These are phyloP conservation scores for Spialia ferax DNA, from an alignment of 2,888 invertebrate species.

Conservation along the genomic window DNA sequence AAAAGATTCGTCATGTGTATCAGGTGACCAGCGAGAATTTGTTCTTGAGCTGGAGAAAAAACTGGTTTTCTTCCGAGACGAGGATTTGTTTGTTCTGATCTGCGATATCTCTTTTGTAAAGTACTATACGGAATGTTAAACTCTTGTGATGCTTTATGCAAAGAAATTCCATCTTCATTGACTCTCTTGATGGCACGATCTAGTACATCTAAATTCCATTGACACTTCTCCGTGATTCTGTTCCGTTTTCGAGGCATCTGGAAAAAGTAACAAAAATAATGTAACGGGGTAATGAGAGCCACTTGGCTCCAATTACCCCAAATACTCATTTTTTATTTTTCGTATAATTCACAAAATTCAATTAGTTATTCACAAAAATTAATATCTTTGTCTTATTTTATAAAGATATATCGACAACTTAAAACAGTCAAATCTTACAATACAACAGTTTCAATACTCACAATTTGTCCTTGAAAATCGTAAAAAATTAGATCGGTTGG, in stretches of 20 bases:
- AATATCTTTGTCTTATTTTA: background rate
- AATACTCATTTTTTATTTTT: background rate
- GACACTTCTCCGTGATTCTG: slow-evolving; percentile 2
- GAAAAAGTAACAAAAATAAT: background rate
- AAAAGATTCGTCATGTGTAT: too few relatives aligned
- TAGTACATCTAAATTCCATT: slow-evolving; percentile 4
- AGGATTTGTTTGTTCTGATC: too few relatives aligned
- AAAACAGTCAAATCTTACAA: background rate
- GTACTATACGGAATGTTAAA: too few relatives aligned
- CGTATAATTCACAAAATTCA: slow-evolving; percentile 6
- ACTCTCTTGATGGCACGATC: slow-evolving; percentile 7
- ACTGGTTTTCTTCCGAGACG: too few relatives aligned
- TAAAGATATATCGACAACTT: background rate
- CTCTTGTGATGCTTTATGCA: background rate
- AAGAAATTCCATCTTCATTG: slow-evolving; percentile 1
- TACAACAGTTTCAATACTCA: slow-evolving; percentile 1
- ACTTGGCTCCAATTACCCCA: background rate
- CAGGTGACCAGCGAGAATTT: too few relatives aligned
- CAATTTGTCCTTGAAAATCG: slow-evolving; percentile 8
- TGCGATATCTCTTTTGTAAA: too few relatives aligned
- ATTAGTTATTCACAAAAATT: background rate
- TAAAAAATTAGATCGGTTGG: slow-evolving; percentile 5
- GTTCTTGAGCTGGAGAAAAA: too few relatives aligned
- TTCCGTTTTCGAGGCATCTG: slow-evolving; percentile 7
- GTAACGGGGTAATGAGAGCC: background rate